Evolutionary conservation across 2,113 vertebrate genomes (phyloP).

Genomic region (Brachionichthys hirsutus): DNA sequence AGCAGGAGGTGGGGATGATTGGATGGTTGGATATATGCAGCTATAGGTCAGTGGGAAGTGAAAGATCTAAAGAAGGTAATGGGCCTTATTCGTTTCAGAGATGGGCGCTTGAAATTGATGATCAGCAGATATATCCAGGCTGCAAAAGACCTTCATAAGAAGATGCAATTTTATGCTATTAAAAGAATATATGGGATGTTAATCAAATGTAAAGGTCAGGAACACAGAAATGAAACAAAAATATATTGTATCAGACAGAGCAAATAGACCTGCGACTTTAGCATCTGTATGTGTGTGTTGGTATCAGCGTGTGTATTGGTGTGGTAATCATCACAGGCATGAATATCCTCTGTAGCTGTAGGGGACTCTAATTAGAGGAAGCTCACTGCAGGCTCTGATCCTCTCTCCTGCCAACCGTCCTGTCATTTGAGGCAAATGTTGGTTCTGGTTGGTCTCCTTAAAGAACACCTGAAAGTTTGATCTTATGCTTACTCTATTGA

Average conservation of each 20-base stretch:
- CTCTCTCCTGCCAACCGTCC: constrained; percentile 35
- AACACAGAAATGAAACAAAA: background rate
- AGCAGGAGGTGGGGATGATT: constrained; percentile 61
- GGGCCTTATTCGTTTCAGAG: constrained; percentile 19
- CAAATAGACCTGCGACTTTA: background rate
- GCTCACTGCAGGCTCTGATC: constrained; percentile 23
- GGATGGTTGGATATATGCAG: constrained; percentile 47
- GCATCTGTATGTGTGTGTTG: background rate
- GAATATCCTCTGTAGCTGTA: constrained; percentile 34
- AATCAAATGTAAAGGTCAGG: no score
- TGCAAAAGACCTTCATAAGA: no score
- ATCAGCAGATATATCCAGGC: background rate
- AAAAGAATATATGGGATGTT: no score
- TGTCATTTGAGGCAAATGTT: constrained; percentile 37
- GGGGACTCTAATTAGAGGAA: constrained; percentile 36
- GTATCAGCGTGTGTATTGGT: constrained; percentile 1
- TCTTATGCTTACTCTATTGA: no score
- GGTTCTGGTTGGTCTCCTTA: constrained; percentile 9
- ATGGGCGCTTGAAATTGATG: constrained; percentile 16
- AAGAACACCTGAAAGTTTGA: constrained; percentile 44
- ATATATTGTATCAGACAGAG: background rate
- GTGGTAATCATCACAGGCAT: background rate
- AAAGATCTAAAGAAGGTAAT: constrained; percentile 21
- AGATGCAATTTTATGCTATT: no score
- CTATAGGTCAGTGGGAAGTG: constrained; percentile 24